Evolutionary conservation across 2,888 invertebrate species (phyloP).

Genomic region (Drosophila multiciliata): DNA sequence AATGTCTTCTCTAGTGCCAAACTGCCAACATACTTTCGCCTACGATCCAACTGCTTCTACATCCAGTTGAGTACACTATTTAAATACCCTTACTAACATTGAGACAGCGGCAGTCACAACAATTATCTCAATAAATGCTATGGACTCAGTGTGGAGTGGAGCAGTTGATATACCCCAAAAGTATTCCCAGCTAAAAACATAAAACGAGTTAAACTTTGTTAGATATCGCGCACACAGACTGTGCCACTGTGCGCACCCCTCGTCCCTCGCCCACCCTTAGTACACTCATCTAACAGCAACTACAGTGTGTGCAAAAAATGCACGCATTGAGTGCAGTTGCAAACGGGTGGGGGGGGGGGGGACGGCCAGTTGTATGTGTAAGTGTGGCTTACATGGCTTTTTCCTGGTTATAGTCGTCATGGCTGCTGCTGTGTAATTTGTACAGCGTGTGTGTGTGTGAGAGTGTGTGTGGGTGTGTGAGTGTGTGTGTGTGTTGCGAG

Average conservation of each 20-base stretch:
- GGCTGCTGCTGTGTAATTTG: constrained; percentile 79
- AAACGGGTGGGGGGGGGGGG: constrained; percentile 8
- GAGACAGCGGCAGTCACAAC: no score
- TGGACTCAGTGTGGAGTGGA: background rate
- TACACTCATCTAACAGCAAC: constrained; percentile 10
- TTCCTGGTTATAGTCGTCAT: constrained; percentile 73
- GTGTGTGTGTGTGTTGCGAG: constrained; percentile 13
- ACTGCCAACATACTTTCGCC: constrained; percentile 56
- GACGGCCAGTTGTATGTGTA: constrained; percentile 58
- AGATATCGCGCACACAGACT: constrained; percentile 57
- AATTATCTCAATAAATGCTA: background rate
- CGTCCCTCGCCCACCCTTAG: no score
- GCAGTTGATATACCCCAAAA: constrained; percentile 9
- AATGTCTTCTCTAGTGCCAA: constrained; percentile 59
- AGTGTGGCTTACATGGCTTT: constrained; percentile 74
- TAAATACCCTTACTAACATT: constrained; percentile 18
- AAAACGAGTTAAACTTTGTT: constrained; percentile 73
- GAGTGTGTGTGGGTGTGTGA: constrained; percentile 17
- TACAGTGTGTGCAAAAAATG: constrained; percentile 74
- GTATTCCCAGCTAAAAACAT: constrained; percentile 2
- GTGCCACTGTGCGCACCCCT: constrained; percentile 3
- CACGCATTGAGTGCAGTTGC: constrained; percentile 62
- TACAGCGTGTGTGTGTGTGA: constrained; percentile 28
- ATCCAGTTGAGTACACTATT: background rate
- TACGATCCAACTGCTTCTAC: background rate